Evolutionary conservation across 2,797 vertebrate species (phyloP), one percentile per base, ranked within the genome.

Genomic region (Synanceia verrucosa): DNA sequence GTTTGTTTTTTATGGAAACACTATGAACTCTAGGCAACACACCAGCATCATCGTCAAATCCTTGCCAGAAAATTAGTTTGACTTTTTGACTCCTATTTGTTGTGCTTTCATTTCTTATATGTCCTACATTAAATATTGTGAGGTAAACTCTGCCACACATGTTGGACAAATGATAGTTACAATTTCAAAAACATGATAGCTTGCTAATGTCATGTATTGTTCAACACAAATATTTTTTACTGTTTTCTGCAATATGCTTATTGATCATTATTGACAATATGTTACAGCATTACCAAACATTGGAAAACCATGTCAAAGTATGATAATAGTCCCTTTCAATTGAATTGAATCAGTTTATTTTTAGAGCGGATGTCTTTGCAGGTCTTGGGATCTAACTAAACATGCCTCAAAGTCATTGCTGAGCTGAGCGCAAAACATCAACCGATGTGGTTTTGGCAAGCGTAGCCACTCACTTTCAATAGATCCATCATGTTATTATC

Each of bases 371-470:
- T 9, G 65, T 21, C 18, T 67, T 39, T 65, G 23, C 19, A 19
- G 10, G 48, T 61, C 29, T 10, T 59, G 33, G 18, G 67, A 46
- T 67, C 52, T 46, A 29, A 13, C 11, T 62, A 24, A 28, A 26
- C 4, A 4, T 57, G n/a, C 36, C 31, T 66, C 4, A 56, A 23
- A 63, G 23, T 53, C 37, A 33, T 1, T 0, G 39, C 6, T n/a
- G n/a, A 66, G 23, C 19, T 62, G 18, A 66, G 16, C 48, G 4
- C n/a, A 2, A 28, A 67, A 60, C 7, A 62, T 53, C 14, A 51
- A 43, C 68, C 14, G 67, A 7, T 62, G 50, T 70, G 56, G 39
- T 47, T 79, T 57, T 59, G 59, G 60, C 37, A 62, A 67, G 56
- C 29, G 51, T 48, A n/a, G 28, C 21, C 18, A 57, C 26, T 66